These are phyloP conservation scores for Mythimna vitellina DNA, from an alignment of 2,888 invertebrate genomes.

Conservation along the genomic window DNA sequence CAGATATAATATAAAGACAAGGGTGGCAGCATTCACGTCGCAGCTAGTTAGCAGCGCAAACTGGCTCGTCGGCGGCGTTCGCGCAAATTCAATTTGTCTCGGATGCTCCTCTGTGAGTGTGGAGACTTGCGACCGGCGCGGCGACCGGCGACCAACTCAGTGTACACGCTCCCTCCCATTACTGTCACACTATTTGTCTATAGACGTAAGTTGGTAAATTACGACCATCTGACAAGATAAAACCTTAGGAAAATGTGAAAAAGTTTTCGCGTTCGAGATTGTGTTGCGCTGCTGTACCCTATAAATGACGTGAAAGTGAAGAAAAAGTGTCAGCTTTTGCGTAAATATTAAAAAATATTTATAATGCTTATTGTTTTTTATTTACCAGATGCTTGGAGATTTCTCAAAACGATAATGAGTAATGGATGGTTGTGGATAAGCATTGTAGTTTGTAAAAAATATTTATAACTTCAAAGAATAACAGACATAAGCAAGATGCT, in stretches of 20 bases:
- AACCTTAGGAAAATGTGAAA: constrained; percentile 45
- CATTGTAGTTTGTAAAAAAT: neutral
- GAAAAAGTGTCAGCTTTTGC: too few relatives aligned
- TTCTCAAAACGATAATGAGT: neutral
- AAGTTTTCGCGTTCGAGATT: constrained; percentile 44
- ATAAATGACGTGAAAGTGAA: too few relatives aligned
- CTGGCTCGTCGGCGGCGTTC: constrained; percentile 86
- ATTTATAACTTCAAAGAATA: neutral
- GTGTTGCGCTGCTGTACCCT: constrained; percentile 6
- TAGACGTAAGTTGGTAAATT: constrained; percentile 63
- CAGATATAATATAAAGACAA: constrained; percentile 82
- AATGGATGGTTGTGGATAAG: neutral
- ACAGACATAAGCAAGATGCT: neutral
- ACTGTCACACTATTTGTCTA: constrained; percentile 66
- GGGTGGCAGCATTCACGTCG: constrained; percentile 84
- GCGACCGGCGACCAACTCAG: constrained; percentile 57
- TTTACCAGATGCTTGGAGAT: neutral
- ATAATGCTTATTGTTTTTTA: neutral
- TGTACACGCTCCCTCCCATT: constrained; percentile 68
- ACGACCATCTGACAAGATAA: constrained; percentile 59
- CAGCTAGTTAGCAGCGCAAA: constrained; percentile 89
- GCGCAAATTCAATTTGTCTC: constrained; percentile 89
- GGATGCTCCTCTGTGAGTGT: constrained; percentile 78
- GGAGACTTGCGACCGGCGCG: constrained; percentile 54
- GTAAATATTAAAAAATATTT: constrained; percentile 29